A percentile compares a stretch with the other conserved stretches of the same genome.
These are phyloP conservation scores for Eulemur rubriventer DNA, from an alignment of 2,797 vertebrate species.

Conservation along the genomic window DNA sequence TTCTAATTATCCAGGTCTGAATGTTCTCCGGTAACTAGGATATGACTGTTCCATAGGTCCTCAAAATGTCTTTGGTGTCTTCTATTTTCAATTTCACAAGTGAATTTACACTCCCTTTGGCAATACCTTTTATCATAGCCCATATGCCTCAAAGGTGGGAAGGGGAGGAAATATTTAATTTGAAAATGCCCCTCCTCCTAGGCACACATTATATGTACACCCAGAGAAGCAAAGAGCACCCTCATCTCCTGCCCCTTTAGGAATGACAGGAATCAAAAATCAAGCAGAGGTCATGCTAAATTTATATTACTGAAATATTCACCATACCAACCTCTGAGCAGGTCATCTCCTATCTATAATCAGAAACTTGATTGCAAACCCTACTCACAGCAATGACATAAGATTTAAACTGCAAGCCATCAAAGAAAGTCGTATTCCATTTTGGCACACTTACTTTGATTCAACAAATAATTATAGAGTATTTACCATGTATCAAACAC, in stretches of 20 bases:
- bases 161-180: not conserved
- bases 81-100: constrained; percentile 29
- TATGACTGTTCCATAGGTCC: not conserved
- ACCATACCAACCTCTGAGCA: not conserved
- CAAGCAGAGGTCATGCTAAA: not conserved
- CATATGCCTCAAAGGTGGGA: not conserved
- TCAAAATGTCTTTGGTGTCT: constrained; percentile 15
- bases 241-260: not conserved
- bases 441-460: not conserved
- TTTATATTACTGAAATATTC: constrained; percentile 25
- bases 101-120: not conserved
- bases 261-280: not conserved
- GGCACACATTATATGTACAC: not conserved
- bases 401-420: constrained; percentile 24
- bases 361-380: not conserved
- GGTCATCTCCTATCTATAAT: not conserved
- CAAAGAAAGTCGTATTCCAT: not conserved
- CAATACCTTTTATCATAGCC: not conserved
- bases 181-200: not conserved
- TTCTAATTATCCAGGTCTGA: constrained; percentile 31
- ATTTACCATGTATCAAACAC: not conserved
- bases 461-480: not conserved
- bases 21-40: not conserved
- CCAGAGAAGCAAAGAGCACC: not conserved
- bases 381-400: not conserved